A percentile compares a stretch with the other conserved stretches of the same genome.
Conservation (phyloP, 2,113 vertebrate species). For the Psilopsiagon aurifrons region DNA sequence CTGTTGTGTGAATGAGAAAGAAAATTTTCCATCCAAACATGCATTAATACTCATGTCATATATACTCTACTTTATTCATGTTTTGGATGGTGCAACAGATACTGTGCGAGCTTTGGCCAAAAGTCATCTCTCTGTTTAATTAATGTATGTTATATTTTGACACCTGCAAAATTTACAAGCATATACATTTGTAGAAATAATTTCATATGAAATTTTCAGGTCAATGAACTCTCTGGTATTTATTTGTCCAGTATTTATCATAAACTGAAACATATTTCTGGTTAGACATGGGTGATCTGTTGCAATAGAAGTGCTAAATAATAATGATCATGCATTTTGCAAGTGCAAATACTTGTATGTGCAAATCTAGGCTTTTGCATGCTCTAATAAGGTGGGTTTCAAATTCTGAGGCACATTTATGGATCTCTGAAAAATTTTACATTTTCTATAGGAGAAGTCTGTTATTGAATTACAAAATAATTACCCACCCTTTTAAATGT, state of each 20-base stretch:
- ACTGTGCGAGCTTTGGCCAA: neutral
- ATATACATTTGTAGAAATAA: neutral
- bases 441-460: neutral
- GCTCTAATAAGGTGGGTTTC: neutral
- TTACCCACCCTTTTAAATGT: neutral
- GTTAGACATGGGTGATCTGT: neutral
- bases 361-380: conserved; percentile 4
- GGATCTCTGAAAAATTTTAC: neutral
- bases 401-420: neutral
- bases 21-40: neutral
- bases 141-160: neutral
- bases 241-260: neutral
- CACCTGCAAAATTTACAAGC: neutral
- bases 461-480: neutral
- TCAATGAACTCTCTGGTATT: neutral
- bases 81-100: neutral
- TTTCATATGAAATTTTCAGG: neutral
- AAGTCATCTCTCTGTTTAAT: neutral
- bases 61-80: neutral
- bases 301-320: neutral
- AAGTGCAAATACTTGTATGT: neutral
- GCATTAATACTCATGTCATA: neutral
- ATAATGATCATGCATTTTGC: neutral
- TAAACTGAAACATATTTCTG: neutral
- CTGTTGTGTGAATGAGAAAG: neutral